Evolutionary conservation across 2,113 vertebrate species (phyloP), one percentile per base, ranked within the genome.

Genomic region (Protobothrops mucrosquamatus): DNA sequence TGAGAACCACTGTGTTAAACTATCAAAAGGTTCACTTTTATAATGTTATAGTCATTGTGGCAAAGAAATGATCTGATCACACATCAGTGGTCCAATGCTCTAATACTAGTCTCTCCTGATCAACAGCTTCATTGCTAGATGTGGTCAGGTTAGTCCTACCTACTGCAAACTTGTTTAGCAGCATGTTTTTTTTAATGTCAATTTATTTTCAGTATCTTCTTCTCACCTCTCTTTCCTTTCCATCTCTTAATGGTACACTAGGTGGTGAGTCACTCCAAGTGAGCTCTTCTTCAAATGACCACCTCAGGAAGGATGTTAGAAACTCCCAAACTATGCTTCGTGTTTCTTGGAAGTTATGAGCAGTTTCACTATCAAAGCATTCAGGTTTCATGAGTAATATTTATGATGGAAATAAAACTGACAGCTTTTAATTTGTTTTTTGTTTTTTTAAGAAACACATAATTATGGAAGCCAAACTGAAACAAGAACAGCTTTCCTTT

Each of bases 321-420:
- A 95, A n/a, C 89, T 56, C 91, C 46, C 95, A 94, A 92, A 61
- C 24, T 48, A 91, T 88, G 95, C 95, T 93, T 96, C 91, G 92
- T 93, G 96, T 96, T 97, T 97, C 95, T 96, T 94, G 95, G 96
- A 96, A 96, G 94, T 92, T 93, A 96, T 94, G 94, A 95, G 85
- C 92, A 93, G 85, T 74, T 92, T 93, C 87, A 91, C 93, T 97
- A 95, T 91, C 95, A 96, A 97, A 96, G 96, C 94, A 97, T 95
- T 97, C 95, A 97, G 8, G 43, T 91, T 94, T 95, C 94, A 93
- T 96, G 95, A 97, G 93, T 95, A 97, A 96, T 96, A 97, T 95
- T 97, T 97, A 96, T 59, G 94, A 95, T 85, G 94, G 95, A 94
- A 97, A 92, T 55, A 92, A 92, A 92, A 94, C 93, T 90, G 91